Percentiles rank a stretch among this genome's conserved stretches.
Conservation (phyloP, 2,888 invertebrate species). For the Mayetiola destructor region DNA sequence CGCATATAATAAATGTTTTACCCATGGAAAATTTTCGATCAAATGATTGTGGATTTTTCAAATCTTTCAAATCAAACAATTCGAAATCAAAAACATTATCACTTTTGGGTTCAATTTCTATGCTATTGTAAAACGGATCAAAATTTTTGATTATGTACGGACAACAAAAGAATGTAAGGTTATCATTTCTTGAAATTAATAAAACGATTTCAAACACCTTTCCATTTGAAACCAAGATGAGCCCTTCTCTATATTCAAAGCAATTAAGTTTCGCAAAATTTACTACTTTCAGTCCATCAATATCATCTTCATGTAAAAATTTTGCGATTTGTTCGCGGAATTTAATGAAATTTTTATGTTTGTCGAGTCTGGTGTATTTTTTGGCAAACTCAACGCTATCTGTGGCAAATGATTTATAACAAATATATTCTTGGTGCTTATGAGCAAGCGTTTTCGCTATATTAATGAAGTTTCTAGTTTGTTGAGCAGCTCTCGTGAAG, state of each 20-base stretch:
- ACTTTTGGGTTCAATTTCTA: background rate
- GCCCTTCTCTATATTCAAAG: background rate
- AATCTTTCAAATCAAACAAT: background rate
- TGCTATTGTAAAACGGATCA: background rate
- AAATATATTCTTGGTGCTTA: background rate
- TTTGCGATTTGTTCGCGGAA: background rate
- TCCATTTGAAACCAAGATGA: background rate
- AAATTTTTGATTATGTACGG: background rate
- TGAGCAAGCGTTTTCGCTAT: background rate
- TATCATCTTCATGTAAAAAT: background rate
- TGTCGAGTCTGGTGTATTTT: background rate
- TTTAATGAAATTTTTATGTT: background rate
- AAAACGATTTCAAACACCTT: background rate
- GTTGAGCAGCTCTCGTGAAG: background rate
- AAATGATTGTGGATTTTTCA: background rate
- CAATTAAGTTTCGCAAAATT: background rate
- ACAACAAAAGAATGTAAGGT: background rate
- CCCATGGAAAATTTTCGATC: background rate
- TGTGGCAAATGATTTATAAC: background rate
- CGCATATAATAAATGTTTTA: background rate
- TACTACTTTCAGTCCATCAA: background rate
- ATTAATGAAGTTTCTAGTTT: background rate
- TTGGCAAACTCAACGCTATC: background rate
- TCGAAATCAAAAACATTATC: background rate
- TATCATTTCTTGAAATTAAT: background rate